phyloP scores from a whole-genome alignment of 2,888 invertebrate genomes.

The Ochropleura plecta region DNA sequence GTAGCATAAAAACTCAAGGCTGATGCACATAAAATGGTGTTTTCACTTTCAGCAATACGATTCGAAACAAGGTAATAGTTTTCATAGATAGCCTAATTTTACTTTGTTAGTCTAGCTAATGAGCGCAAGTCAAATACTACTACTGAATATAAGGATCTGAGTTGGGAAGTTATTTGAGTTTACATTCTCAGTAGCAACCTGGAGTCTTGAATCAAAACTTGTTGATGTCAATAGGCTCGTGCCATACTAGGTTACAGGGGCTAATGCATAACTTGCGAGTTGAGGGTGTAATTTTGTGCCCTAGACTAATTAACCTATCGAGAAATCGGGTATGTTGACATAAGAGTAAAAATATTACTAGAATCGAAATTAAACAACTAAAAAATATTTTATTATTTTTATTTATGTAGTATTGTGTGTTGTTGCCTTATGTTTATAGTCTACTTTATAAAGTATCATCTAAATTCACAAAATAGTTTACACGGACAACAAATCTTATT shows the following conservation, averaged over 20 bases:
- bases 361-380: constrained; percentile 28
- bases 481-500: constrained; percentile 51
- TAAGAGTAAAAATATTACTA: not conserved
- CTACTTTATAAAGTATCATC: constrained; percentile 28
- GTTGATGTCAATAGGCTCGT: not conserved
- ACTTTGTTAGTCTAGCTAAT: too few relatives aligned
- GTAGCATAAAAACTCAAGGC: too few relatives aligned
- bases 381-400: constrained; percentile 34
- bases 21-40: not conserved
- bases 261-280: not conserved
- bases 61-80: not conserved
- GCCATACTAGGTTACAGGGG: not conserved
- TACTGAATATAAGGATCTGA: not conserved
- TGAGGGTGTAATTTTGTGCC: not conserved
- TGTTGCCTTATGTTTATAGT: constrained; percentile 34
- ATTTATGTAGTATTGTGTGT: constrained; percentile 19
- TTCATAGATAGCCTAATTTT: not conserved
- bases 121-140: not conserved
- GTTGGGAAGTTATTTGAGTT: not conserved
- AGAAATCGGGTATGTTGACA: not conserved
- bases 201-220: not conserved
- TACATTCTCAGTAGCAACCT: not conserved
- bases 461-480: constrained; percentile 36
- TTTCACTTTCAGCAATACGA: not conserved
- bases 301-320: not conserved